These are phyloP conservation scores for Thereva unica DNA, from an alignment of 2,888 invertebrate genomes.

Conservation along the genomic window DNA sequence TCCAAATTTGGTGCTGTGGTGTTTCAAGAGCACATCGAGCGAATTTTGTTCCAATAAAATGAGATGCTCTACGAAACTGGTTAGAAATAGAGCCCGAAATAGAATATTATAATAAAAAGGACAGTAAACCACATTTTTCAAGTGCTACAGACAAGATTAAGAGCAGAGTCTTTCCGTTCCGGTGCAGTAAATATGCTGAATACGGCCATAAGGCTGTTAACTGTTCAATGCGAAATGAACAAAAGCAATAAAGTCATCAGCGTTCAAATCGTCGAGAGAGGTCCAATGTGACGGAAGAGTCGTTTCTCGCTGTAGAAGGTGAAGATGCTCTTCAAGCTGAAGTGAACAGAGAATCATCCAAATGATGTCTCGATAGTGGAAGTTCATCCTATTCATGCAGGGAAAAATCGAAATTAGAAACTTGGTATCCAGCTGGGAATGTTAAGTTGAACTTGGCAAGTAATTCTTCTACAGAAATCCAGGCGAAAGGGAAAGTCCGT, in stretches of 20 bases:
- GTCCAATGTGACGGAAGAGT: not conserved
- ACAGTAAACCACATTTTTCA: too few species aligned
- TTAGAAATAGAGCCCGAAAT: too few species aligned
- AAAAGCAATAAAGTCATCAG: not conserved
- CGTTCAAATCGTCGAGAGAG: not conserved
- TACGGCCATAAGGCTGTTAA: slow-evolving; percentile 3
- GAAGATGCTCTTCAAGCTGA: not conserved
- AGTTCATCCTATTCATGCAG: not conserved
- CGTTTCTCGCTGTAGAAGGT: slow-evolving; percentile 1
- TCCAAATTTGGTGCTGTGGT: too few species aligned
- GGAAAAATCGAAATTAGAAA: not conserved
- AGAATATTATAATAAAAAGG: too few species aligned
- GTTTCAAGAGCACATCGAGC: too few species aligned
- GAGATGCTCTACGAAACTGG: too few species aligned
- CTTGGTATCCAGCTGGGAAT: slow-evolving; percentile 1
- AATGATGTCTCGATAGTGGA: slow-evolving; percentile 14
- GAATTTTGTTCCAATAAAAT: too few species aligned
- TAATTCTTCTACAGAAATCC: not conserved
- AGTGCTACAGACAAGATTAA: too few species aligned
- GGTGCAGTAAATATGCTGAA: slow-evolving; percentile 8
- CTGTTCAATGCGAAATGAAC: not conserved
- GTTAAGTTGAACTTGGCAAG: slow-evolving; percentile 5
- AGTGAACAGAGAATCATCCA: slow-evolving; percentile 1
- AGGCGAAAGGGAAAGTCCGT: slow-evolving; percentile 9
- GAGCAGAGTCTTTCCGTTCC: too few species aligned